These are phyloP conservation scores for Phymorhynchus buccinoides DNA, from an alignment of 1,140 invertebrate species.

Conservation along the genomic window DNA sequence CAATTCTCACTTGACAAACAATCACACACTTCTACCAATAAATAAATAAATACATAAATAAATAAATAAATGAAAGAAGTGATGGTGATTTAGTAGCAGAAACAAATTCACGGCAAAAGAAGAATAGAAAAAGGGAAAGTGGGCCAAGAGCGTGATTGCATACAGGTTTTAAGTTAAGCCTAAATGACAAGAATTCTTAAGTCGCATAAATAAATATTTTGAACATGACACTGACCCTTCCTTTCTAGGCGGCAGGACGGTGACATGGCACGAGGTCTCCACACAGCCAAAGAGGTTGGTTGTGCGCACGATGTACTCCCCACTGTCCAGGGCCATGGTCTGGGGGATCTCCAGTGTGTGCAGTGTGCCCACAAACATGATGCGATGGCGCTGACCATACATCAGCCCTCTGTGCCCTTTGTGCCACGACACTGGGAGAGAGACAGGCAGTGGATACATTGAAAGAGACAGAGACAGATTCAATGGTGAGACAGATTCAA, in stretches of 20 bases:
- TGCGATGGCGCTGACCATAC: constrained; percentile 85
- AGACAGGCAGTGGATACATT: neutral
- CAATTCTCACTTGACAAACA: too few relatives aligned
- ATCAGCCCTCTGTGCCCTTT: constrained; percentile 92
- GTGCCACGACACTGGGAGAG: constrained; percentile 81
- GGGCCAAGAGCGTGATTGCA: too few relatives aligned
- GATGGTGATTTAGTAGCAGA: too few relatives aligned
- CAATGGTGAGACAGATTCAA: too few relatives aligned
- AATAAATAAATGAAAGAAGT: too few relatives aligned
- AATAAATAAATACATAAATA: too few relatives aligned
- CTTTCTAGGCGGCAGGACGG: constrained; percentile 45
- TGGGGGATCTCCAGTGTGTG: constrained; percentile 83
- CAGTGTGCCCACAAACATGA: constrained; percentile 83
- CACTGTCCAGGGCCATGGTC: constrained; percentile 81
- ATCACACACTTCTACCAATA: too few relatives aligned
- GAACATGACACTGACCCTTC: constrained; percentile 29
- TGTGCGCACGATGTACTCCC: constrained; percentile 89
- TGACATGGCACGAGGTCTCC: constrained; percentile 62
- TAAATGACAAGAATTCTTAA: too few relatives aligned
- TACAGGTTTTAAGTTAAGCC: too few relatives aligned
- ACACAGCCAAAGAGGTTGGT: constrained; percentile 70
- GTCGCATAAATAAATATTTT: neutral
- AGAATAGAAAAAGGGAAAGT: too few relatives aligned
- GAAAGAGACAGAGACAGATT: too few relatives aligned
- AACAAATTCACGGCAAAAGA: too few relatives aligned